These are phyloP conservation scores for Cassiopea xamachana DNA, from an alignment of 30 jellyfish, hydroid and myxozoan genomes.

Conservation along the genomic window DNA sequence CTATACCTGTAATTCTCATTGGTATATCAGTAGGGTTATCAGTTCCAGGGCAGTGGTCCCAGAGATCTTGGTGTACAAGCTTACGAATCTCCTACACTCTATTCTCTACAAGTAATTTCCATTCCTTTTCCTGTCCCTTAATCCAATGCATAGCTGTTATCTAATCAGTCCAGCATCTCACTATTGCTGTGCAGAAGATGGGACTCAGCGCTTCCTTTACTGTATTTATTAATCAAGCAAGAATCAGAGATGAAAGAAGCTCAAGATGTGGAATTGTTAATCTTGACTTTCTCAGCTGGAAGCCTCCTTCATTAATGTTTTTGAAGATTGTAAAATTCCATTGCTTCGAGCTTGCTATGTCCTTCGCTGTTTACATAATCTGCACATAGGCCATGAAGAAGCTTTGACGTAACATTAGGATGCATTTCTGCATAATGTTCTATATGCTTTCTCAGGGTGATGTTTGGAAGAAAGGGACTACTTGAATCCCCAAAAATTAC, in stretches of 20 bases:
- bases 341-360: background rate
- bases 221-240: constrained; percentile 20
- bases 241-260: constrained; percentile 10
- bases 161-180: constrained; percentile 38
- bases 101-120: constrained; percentile 43
- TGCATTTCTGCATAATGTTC: background rate
- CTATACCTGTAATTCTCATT: background rate
- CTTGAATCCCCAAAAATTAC: background rate
- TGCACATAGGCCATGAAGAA: background rate
- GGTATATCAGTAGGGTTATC: constrained; percentile 65
- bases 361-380: constrained; percentile 7
- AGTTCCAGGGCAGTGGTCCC: constrained; percentile 36
- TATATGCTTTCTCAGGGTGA: constrained; percentile 4
- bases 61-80: constrained; percentile 4
- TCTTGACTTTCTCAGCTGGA: background rate
- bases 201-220: constrained; percentile 22
- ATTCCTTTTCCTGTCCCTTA: constrained; percentile 26
- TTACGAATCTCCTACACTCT: constrained; percentile 49
- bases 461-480: constrained; percentile 12
- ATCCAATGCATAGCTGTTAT: constrained; percentile 38
- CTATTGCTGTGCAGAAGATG: background rate
- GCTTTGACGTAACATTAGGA: background rate
- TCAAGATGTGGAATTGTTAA: constrained; percentile 62
- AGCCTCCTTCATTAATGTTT: constrained; percentile 2
- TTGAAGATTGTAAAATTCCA: background rate